Percentiles rank a stretch among this genome's conserved stretches.
These are phyloP conservation scores for Penaeus japonicus DNA, from an alignment of 1,140 invertebrate genomes.

Conservation along the genomic window DNA sequence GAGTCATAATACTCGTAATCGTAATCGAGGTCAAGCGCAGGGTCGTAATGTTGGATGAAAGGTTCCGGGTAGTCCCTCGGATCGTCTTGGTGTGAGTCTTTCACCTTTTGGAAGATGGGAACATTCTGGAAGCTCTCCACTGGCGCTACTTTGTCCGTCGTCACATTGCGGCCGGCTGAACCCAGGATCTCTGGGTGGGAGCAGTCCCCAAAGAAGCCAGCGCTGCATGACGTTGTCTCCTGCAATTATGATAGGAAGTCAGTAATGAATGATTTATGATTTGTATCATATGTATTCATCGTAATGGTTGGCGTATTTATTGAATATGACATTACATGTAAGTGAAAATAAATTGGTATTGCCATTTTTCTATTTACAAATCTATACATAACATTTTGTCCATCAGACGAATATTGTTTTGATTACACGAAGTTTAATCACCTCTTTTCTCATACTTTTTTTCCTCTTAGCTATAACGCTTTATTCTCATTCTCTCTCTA, in stretches of 20 bases:
- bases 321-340: no score
- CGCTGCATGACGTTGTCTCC: conserved; percentile 37
- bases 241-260: conserved; percentile 6
- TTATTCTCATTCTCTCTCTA: no score
- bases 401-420: no score
- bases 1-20: conserved; percentile 35
- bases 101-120: neutral
- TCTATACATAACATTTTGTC: no score
- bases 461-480: no score
- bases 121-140: conserved; percentile 31
- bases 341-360: no score
- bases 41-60: conserved; percentile 26
- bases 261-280: neutral
- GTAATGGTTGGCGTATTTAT: no score
- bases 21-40: conserved; percentile 23
- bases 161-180: conserved; percentile 1
- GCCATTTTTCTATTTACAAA: no score
- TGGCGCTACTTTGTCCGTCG: neutral
- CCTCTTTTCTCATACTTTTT: no score
- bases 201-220: conserved; percentile 40
- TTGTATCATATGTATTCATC: no score
- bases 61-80: conserved; percentile 32
- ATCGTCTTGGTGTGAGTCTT: neutral
- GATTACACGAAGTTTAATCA: no score
- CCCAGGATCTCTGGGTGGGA: conserved; percentile 27